Evolutionary conservation across 2,113 vertebrate genomes (phyloP), one percentile per base, ranked within the genome.

Genomic region (Cryptomyrus ogoouensis): DNA sequence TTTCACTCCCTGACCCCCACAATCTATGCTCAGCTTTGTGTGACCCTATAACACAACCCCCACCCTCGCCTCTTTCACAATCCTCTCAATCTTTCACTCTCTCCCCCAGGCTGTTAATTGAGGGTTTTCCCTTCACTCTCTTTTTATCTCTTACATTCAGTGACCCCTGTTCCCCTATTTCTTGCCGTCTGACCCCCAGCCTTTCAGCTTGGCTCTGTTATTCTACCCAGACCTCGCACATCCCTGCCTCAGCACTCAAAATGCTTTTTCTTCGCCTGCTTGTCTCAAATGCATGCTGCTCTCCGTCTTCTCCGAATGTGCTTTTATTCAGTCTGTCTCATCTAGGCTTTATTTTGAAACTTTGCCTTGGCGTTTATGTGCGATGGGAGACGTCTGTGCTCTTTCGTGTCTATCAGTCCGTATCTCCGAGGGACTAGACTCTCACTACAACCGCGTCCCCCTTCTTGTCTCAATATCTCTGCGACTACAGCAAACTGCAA

Each of bases 111-210:
- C 93, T 94, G 91, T 94, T 94, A 94, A 93, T 91, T 91, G 93
- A 93, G 93, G 94, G 92, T 92, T 94, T 93, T 91, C 93, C 93
- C 91, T 91, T 92, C 62, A 90, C 94, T 95, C 95, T 94, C 95
- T 94, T 95, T 96, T 92, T 91, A 92, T 87, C 95, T 92, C 93
- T 91, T 94, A 95, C 95, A 95, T 94, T 95, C 93, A 52, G 89
- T 96, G 95, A 96, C 96, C 96, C 94, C 94, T 96, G 95, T 94
- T 95, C 95, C 96, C 94, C 93, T 94, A 93, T 94, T 96, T 95
- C 95, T 95, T 94, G 94, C 94, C 92, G 92, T 94, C 94, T 96
- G 95, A 95, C 95, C 96, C 93, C 91, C 77, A 93, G 92, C 91
- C 92, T 92, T 92, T 91, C 91, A 91, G 91, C 92, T 92, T 93